phyloP scores from a whole-genome alignment of 92 coral and sea anemone genomes.

The Parazoanthus swiftii region DNA sequence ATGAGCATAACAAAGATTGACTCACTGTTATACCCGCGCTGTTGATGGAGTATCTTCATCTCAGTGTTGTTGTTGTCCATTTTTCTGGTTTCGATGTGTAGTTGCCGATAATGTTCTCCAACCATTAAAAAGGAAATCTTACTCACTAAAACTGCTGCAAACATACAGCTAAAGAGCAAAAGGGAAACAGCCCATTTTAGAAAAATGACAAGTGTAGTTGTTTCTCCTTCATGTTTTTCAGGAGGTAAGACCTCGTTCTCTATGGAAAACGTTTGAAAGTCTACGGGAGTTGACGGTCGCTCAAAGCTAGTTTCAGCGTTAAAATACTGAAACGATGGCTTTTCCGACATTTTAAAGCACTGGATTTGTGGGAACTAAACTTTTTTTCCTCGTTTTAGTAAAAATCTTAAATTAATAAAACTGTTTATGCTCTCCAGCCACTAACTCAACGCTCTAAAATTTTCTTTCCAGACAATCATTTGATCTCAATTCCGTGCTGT shows the following conservation, averaged over 20 bases:
- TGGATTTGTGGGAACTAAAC: too few relatives aligned
- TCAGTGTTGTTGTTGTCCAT: constrained; percentile 13
- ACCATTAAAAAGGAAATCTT: constrained; percentile 35
- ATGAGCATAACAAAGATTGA: constrained; percentile 28
- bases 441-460: background rate
- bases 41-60: constrained; percentile 1
- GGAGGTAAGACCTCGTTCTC: constrained; percentile 39
- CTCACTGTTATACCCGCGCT: constrained; percentile 26
- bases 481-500: background rate
- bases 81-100: background rate
- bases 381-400: background rate
- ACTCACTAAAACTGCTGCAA: constrained; percentile 23
- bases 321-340: background rate
- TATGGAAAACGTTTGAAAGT: constrained; percentile 26
- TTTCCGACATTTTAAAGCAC: constrained; percentile 16
- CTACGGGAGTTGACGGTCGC: constrained; percentile 14
- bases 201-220: constrained; percentile 20
- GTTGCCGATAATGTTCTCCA: constrained; percentile 33
- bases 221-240: constrained; percentile 28
- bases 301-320: background rate
- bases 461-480: background rate
- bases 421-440: background rate
- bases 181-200: constrained; percentile 35
- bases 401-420: background rate
- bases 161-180: constrained; percentile 23